Base-by-base conservation (phyloP, 2,797 vertebrate species). In the Synaphobranchus kaupii region DNA sequence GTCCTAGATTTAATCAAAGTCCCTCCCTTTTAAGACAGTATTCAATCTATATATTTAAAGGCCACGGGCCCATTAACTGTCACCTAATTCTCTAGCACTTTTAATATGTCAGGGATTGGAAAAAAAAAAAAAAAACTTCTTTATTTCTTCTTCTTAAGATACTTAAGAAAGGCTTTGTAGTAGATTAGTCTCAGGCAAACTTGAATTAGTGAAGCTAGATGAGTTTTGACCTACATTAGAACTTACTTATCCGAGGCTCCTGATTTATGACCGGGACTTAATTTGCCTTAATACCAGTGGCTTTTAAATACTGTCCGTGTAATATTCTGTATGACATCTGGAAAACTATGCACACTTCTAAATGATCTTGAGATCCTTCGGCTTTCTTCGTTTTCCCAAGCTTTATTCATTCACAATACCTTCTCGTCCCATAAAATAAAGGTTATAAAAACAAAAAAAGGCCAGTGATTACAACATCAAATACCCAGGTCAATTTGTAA, bases 181-280 rank as follows among this genome's bases (percentile, higher is more conserved):
- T 52, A 76, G 68, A 86, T 78, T 86, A 58, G 71, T 52, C 71
- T 25, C 48, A 22, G 71, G 50, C 50, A 86, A 58, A 68, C 22
- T 56, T 34, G 71, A n/a, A 78, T 86, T 86, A 80, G 48, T 80
- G 47, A 80, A 48, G 54, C 50, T 68, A 44, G 85, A 58, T 39
- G 68, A 76, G 68, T 76, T 85, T 76, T 86, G 85, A 86, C 85
- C 85, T 58, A 80, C 71, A 56, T 73, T 86, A 47, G 50, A 86
- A 85, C 34, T 85, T 71, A 85, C 34, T 85, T 71, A 71, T 71
- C 84, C 84, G 34, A 31, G 22, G 60, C 68, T 22, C 34, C 82
- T 54, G 82, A 84, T 66, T 68, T 85, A 85, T 66, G 60, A 71
- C 63, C 63, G 47, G 12, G 63, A 50, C 66, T 52, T 85, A 50